Evolutionary conservation across 2,888 invertebrate species (phyloP), one percentile per base, ranked within the genome.

Genomic region (Acanthoscelides obtectus): DNA sequence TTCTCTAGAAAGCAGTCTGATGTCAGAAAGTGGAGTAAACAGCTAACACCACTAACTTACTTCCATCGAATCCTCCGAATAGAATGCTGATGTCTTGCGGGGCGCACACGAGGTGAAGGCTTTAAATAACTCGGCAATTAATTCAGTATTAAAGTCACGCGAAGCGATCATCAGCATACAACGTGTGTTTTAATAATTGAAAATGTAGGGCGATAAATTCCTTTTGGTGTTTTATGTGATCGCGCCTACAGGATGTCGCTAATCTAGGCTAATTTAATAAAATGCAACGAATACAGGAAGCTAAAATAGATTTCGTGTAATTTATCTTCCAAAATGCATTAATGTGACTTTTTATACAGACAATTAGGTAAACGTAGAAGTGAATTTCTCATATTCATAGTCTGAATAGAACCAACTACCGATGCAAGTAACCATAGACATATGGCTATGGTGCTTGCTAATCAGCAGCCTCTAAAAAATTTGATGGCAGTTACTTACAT

Each of bases 151-250:
- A 72, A 68, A 73, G 76, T 77, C 81, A 81, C 80, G 81, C 81
- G 72, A 81, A 74, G 75, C 68, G 75, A 77, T 78, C 80, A 80
- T 81, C 80, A 81, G 77, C 79, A 77, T 78, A 78, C 77, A 45
- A 3, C 45, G 76, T 77, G 74, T 70, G 22, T 25, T 70, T 72
- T 67, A 66, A 72, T 72, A 72, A 72, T 72, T 72, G 70, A 27
- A 72, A 68, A 70, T 72, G 66, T 45, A 12, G 45, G 64, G 22
- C 67, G 63, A 71, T 71, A 66, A 71, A 69, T 69, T 69, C 66
- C 63, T 8, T 63, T 45, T 68, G n/a, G 68, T 19, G 63, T 68
- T 19, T 12, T 12, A 45, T 12, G 45, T 45, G 45, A 12, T 4
- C 17, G 8, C 17, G 17, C 45, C 45, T 45, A 45, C 45, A 45